A percentile compares a stretch with the other conserved stretches of the same genome.
Evolutionary conservation across 2,888 invertebrate genomes (phyloP).

Genomic region (Abscondita cerata): DNA sequence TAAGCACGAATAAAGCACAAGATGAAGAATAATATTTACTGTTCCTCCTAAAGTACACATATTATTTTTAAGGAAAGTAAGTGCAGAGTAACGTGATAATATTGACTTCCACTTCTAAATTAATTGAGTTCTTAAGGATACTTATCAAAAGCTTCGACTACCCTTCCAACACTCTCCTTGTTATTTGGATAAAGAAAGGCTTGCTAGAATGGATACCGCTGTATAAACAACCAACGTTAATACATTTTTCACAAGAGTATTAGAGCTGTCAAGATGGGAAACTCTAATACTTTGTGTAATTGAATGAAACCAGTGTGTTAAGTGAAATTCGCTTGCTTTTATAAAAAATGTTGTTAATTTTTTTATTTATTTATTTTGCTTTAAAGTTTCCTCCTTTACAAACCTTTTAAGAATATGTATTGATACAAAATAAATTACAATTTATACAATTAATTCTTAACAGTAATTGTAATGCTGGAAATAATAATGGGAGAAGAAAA

Average conservation of each 20-base stretch:
- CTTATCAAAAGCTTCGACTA: constrained; percentile 8
- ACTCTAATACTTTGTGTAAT: background rate
- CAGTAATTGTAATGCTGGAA: too few relatives aligned
- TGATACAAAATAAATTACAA: too few relatives aligned
- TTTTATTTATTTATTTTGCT: too few relatives aligned
- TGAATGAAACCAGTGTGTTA: background rate
- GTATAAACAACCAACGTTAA: background rate
- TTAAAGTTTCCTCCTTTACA: too few relatives aligned
- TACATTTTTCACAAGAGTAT: background rate
- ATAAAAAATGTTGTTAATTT: too few relatives aligned
- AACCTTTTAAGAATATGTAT: too few relatives aligned
- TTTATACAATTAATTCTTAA: too few relatives aligned
- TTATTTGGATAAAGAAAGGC: background rate
- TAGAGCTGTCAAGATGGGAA: background rate
- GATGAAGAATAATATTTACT: background rate
- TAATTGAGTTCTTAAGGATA: constrained; percentile 4
- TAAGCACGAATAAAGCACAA: background rate
- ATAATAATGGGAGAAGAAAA: too few relatives aligned
- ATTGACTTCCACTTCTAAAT: constrained; percentile 6
- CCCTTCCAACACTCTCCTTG: background rate
- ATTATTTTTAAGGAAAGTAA: background rate
- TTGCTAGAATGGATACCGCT: background rate
- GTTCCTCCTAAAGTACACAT: background rate
- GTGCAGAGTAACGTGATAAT: constrained; percentile 2
- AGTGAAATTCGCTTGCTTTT: too few relatives aligned